Conservation (phyloP, 2,113 vertebrate species). For the Chaenocephalus aceratus region DNA sequence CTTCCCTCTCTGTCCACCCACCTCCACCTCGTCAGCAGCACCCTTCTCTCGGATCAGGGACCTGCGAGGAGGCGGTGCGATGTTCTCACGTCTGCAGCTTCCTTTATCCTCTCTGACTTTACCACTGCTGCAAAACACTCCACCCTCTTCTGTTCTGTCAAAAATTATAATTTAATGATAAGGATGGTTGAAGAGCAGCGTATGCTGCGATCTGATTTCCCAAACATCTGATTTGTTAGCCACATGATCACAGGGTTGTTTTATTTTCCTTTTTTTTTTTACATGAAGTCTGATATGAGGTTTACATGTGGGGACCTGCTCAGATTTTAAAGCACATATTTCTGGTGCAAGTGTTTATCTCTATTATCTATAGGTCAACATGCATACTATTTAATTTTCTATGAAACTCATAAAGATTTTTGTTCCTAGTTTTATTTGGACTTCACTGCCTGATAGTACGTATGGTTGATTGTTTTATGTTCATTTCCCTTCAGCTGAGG, state of each 20-base stretch:
- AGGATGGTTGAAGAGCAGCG: not conserved
- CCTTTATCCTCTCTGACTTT: slow-evolving; percentile 37
- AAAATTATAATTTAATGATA: not conserved
- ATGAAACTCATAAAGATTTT: slow-evolving; percentile 43
- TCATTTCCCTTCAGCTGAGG: not conserved
- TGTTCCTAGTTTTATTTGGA: slow-evolving; percentile 45
- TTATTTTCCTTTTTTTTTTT: slow-evolving; percentile 31
- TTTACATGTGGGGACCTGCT: slow-evolving; percentile 57
- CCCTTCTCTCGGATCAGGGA: slow-evolving; percentile 41
- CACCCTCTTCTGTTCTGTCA: slow-evolving; percentile 14
- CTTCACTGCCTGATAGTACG: slow-evolving; percentile 3
- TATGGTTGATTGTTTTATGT: slow-evolving; percentile 29
- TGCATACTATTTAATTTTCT: slow-evolving; percentile 67
- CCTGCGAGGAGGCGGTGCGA: slow-evolving; percentile 48
- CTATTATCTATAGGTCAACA: slow-evolving; percentile 54
- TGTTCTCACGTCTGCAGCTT: slow-evolving; percentile 40
- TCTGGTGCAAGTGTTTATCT: slow-evolving; percentile 60
- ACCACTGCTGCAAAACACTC: slow-evolving; percentile 34
- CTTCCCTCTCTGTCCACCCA: slow-evolving; percentile 34
- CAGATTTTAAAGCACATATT: slow-evolving; percentile 51
- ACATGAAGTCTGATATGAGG: slow-evolving; percentile 35
- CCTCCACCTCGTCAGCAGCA: slow-evolving; percentile 50
- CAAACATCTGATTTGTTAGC: slow-evolving; percentile 53
- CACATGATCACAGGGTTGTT: slow-evolving; percentile 51
- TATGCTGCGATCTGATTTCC: slow-evolving; percentile 1